These are phyloP conservation scores for Calliphora vicina DNA, from an alignment of 1,140 invertebrate genomes.

Conservation along the genomic window DNA sequence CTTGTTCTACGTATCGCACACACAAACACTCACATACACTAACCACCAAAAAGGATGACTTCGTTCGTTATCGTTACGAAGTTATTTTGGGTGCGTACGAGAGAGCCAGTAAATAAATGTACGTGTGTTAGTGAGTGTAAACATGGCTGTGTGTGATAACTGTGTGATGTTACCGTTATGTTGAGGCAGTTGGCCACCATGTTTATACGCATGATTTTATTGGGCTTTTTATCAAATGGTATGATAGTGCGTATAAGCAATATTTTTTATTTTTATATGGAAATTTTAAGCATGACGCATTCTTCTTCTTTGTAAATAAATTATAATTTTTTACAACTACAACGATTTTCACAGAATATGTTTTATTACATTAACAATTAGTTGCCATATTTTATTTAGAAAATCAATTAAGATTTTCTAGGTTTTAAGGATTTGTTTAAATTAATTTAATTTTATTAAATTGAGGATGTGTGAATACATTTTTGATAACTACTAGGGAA, in stretches of 20 bases:
- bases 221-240: constrained; percentile 4
- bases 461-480: too few relatives aligned
- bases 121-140: background rate
- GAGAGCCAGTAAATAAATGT: background rate
- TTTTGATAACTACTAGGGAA: too few relatives aligned
- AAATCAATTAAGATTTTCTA: too few relatives aligned
- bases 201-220: background rate
- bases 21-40: background rate
- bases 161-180: background rate
- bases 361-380: background rate
- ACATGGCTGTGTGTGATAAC: background rate
- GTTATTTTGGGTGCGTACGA: background rate
- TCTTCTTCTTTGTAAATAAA: background rate
- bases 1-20: background rate
- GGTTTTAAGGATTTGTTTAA: too few relatives aligned
- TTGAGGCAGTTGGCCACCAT: background rate
- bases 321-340: too few relatives aligned
- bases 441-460: too few relatives aligned
- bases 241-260: constrained; percentile 9
- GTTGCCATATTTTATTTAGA: too few relatives aligned
- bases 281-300: background rate
- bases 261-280: background rate
- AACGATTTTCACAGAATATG: too few relatives aligned
- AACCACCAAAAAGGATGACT: background rate
- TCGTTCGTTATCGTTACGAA: background rate